Base-by-base conservation (phyloP, 2,797 vertebrate genomes). In the Acrossocheilus fasciatus region DNA sequence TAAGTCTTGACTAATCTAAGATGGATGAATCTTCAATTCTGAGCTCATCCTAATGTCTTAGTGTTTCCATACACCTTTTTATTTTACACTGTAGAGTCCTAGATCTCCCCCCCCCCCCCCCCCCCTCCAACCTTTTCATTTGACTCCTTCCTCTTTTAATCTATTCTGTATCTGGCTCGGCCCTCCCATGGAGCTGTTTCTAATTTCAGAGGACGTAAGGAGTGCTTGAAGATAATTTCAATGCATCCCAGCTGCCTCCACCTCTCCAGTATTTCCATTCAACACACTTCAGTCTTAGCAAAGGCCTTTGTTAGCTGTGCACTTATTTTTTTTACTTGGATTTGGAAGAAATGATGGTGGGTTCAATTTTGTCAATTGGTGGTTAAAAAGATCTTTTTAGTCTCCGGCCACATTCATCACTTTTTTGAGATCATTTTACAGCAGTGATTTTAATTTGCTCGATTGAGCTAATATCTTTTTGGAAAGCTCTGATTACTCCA, bases 191-290 rank as follows among this genome's bases (percentile, higher is more conserved):
- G 88, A 93, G 90, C 95, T 94, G 95, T 94, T 95, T 95, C 94
- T 92, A 94, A 95, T 95, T 95, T 95, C 91, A 93, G 86, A 47
- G 91, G 89, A 92, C 92, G 92, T 93, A 93, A 68, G 64, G 92
- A 91, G 90, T 94, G 92, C 91, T 90, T 87, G 91, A 88, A 89
- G 88, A 92, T 92, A 90, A 92, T 95, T 93, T 94, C 91, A 93
- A 89, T 93, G 93, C 92, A 89, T 64, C 90, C 93, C 94, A 95
- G 95, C 93, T 96, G 94, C 91, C 93, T 94, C 93, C 93, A 94
- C 95, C 94, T 95, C 94, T 94, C 80, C 88, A 92, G 92, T 92
- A 94, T 91, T 94, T 93, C 91, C 90, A 14, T 52, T 82, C 36
- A 82, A 41, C 78, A 73, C 20, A 34, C 20, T 70, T 57, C 20